Evolutionary conservation across 2,888 invertebrate genomes (phyloP), one percentile per base, ranked within the genome.

Genomic region (Melanophora roralis): DNA sequence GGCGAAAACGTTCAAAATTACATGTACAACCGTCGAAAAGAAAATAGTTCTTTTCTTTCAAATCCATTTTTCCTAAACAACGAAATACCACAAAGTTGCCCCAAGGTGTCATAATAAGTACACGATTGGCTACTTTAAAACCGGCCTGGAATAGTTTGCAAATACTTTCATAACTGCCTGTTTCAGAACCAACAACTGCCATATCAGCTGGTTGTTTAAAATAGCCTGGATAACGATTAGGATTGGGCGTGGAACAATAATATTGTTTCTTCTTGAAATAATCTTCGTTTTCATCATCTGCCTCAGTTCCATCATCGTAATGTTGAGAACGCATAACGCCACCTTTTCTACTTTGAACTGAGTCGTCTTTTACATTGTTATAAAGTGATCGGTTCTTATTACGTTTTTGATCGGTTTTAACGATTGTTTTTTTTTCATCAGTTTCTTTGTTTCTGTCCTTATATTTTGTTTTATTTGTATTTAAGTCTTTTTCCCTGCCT

Each of bases 21-120:
- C 89, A 89, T 7, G 87, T 89, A 62, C 89, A 89, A 7, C 89
- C 89, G 77, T 89, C 87, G 27, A 87, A 89, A 0, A 89, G 47
- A 40, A 85, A 87, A 78, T 84, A 88, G 1, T 55, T 36, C 32
- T 80, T 69, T 59, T 32, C 4, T 1, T 72, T 36, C 3, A 59
- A 74, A 11, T 23, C 9, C 11, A 1, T 11, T 12, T 43, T 45
- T 23, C 40, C 43, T 12, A 4, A 2, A 19, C 84, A 83, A 43
- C 82, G 84, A 57, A 89, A 90, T 1, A 88, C 85, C 0, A 89
- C 86, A 82, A 87, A 90, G 65, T 89, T 89, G 8, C 88, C 89
- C 89, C 89, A 89, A 1, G 89, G 89, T 0, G 90, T 89, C 85
- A 89, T 87, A 0, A 85, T 83, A 0, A 90, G 82, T 5, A 88